Conservation (phyloP, 1,140 invertebrate genomes). For the Neodiprion fabricii region DNA sequence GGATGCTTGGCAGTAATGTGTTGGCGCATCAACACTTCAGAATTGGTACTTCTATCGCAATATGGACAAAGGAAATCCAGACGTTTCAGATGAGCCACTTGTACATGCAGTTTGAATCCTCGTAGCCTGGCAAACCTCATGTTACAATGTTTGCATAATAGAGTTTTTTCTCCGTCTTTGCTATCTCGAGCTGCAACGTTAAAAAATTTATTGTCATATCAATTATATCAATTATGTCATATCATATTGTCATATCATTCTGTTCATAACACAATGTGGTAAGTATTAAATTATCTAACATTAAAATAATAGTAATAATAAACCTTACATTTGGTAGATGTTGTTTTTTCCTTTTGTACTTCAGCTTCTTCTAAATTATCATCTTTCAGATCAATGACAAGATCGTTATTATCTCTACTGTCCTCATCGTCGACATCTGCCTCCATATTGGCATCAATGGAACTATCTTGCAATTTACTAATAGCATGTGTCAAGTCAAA, state of each 20-base stretch:
- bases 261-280: too few relatives aligned
- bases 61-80: constrained; percentile 51
- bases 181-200: neutral
- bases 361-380: constrained; percentile 24
- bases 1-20: constrained; percentile 50
- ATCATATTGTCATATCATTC: too few relatives aligned
- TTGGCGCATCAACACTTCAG: constrained; percentile 41
- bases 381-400: constrained; percentile 38
- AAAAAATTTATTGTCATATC: neutral
- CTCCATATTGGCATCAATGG: constrained; percentile 4
- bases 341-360: neutral
- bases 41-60: constrained; percentile 52
- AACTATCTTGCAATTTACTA: constrained; percentile 4
- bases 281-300: neutral
- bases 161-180: constrained; percentile 17
- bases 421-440: constrained; percentile 30
- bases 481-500: constrained; percentile 24
- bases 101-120: constrained; percentile 56
- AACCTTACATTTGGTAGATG: neutral
- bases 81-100: constrained; percentile 51
- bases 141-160: constrained; percentile 55
- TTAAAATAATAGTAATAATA: neutral
- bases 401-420: constrained; percentile 32
- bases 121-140: constrained; percentile 42
- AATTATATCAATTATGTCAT: too few relatives aligned